These are phyloP conservation scores for Eospalax fontanierii DNA, from an alignment of 2,797 vertebrate species.

Conservation along the genomic window DNA sequence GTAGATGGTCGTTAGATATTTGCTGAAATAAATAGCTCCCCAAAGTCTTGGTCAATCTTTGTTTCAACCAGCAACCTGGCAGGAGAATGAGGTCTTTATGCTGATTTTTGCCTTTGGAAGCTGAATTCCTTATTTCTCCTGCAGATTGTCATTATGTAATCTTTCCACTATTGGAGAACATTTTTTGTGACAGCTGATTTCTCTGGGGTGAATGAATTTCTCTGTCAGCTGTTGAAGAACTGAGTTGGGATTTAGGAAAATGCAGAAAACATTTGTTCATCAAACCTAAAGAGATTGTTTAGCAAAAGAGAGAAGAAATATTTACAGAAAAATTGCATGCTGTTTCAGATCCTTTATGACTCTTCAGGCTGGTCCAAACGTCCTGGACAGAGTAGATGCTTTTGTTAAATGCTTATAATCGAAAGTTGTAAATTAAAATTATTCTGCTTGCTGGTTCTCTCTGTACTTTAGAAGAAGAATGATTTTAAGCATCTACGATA, in stretches of 20 bases:
- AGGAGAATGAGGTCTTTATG: conserved; percentile 62
- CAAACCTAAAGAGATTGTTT: conserved; percentile 51
- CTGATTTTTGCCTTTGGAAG: conserved; percentile 25
- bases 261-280: conserved; percentile 62
- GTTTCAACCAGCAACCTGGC: conserved; percentile 43
- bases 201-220: conserved; percentile 71
- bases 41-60: conserved; percentile 21
- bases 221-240: conserved; percentile 68
- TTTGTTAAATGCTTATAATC: conserved; percentile 57
- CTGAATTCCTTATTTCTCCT: conserved; percentile 58
- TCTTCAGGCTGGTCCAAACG: background rate
- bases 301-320: conserved; percentile 46
- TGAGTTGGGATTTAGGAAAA: conserved; percentile 73
- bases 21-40: conserved; percentile 60
- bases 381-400: conserved; percentile 57
- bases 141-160: conserved; percentile 72
- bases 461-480: conserved; percentile 40
- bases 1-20: conserved; percentile 38
- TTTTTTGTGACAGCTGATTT: conserved; percentile 71
- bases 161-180: conserved; percentile 54
- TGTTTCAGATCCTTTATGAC: conserved; percentile 61
- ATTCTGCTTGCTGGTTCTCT: conserved; percentile 50
- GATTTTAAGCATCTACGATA: conserved; percentile 35
- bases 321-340: conserved; percentile 70
- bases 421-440: conserved; percentile 8